A percentile compares a stretch with the other conserved stretches of the same genome.
Conservation (phyloP, 2,113 vertebrate species). For the Cyrtonyx montezumae region DNA sequence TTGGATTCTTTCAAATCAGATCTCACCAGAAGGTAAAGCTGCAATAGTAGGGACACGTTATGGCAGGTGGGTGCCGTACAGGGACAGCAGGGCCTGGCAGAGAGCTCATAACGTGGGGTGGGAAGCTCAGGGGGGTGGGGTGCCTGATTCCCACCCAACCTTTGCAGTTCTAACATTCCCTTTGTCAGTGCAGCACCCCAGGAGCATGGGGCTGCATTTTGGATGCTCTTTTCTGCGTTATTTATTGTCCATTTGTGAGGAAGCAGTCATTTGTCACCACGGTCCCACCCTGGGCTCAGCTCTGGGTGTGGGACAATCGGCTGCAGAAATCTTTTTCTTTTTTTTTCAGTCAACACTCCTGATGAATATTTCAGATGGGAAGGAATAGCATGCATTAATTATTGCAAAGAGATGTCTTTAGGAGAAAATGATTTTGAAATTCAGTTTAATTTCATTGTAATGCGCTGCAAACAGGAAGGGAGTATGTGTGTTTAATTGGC, state of each 20-base stretch:
- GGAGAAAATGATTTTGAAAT: slow-evolving; percentile 81
- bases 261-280: slow-evolving; percentile 39
- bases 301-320: slow-evolving; percentile 24
- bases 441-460: slow-evolving; percentile 82
- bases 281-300: background rate
- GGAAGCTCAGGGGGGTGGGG: background rate
- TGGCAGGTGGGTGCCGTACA: background rate
- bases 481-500: slow-evolving; percentile 87
- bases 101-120: background rate
- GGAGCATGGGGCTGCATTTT: background rate
- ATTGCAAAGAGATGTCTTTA: slow-evolving; percentile 81
- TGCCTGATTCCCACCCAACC: background rate
- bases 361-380: slow-evolving; percentile 70
- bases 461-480: slow-evolving; percentile 77
- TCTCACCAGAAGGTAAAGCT: background rate
- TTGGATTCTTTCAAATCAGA: background rate
- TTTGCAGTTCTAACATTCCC: background rate
- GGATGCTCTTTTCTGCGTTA: background rate
- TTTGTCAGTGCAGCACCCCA: background rate
- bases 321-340: background rate
- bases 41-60: background rate
- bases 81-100: background rate
- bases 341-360: slow-evolving; percentile 14
- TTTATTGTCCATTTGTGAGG: background rate
- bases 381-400: slow-evolving; percentile 79